Evolutionary conservation across 2,113 vertebrate species (phyloP).

Genomic region (Cairina moschata): DNA sequence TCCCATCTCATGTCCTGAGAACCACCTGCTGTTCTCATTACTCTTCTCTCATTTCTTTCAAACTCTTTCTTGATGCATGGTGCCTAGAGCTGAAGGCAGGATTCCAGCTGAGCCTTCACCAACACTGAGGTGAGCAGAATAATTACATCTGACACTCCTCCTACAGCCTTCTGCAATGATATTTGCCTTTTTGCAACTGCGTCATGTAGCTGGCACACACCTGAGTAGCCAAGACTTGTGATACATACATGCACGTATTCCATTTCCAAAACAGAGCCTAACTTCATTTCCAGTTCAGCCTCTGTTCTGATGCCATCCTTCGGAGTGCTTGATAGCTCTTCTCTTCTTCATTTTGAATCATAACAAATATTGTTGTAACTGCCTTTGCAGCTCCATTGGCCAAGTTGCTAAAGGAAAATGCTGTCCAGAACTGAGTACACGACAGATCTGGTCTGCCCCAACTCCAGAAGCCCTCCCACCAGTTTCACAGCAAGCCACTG

Average conservation of each 20-base stretch:
- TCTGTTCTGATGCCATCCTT: background rate
- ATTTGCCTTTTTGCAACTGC: slow-evolving; percentile 18
- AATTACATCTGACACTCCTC: slow-evolving; percentile 28
- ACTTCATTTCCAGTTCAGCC: background rate
- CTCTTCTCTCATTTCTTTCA: background rate
- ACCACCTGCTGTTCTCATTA: slow-evolving; percentile 18
- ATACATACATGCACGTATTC: background rate
- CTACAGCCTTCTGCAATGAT: background rate
- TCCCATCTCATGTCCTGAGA: background rate
- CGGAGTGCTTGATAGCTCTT: background rate
- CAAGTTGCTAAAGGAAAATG: background rate
- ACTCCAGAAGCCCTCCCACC: background rate
- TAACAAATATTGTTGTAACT: background rate
- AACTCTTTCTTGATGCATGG: background rate
- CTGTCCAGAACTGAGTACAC: background rate
- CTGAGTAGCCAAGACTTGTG: background rate
- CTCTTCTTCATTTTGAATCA: background rate
- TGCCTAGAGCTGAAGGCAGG: background rate
- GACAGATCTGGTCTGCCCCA: background rate
- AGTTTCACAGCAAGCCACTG: background rate
- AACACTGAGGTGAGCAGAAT: background rate
- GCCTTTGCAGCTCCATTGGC: background rate
- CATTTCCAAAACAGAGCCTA: background rate
- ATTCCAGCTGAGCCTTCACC: slow-evolving; percentile 33
- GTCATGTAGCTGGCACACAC: background rate